phyloP scores from a whole-genome alignment of 2,888 invertebrate genomes.

The Rhagonycha lutea region DNA sequence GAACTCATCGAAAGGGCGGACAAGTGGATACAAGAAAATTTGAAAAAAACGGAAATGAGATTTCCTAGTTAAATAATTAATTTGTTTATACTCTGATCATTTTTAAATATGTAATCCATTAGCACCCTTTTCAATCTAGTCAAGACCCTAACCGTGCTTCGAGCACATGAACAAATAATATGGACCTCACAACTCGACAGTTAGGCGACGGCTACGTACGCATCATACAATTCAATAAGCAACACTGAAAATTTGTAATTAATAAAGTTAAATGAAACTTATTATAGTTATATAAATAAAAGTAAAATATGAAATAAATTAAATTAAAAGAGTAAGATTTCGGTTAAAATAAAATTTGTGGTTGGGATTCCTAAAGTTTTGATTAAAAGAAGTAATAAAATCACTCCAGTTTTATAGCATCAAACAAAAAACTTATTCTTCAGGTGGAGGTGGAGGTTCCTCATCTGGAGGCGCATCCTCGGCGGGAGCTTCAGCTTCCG shows the following conservation, averaged over 20 bases:
- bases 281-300: no score
- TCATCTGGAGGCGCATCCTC: background rate
- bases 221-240: no score
- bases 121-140: background rate
- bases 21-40: constrained; percentile 70
- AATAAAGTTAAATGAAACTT: no score
- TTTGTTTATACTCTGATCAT: background rate
- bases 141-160: background rate
- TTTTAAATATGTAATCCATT: background rate
- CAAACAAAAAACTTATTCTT: background rate
- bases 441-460: background rate
- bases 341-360: no score
- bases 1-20: constrained; percentile 70
- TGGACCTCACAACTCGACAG: no score
- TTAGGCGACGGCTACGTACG: no score
- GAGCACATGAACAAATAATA: no score
- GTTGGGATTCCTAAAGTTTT: no score
- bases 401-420: background rate
- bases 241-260: no score
- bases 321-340: no score
- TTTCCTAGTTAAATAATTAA: constrained; percentile 55
- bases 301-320: no score
- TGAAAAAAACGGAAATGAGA: constrained; percentile 62
- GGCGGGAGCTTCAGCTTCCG: constrained; percentile 10
- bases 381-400: no score